These are phyloP conservation scores for Nothura maculosa DNA, from an alignment of 2,797 vertebrate genomes.

Conservation along the genomic window DNA sequence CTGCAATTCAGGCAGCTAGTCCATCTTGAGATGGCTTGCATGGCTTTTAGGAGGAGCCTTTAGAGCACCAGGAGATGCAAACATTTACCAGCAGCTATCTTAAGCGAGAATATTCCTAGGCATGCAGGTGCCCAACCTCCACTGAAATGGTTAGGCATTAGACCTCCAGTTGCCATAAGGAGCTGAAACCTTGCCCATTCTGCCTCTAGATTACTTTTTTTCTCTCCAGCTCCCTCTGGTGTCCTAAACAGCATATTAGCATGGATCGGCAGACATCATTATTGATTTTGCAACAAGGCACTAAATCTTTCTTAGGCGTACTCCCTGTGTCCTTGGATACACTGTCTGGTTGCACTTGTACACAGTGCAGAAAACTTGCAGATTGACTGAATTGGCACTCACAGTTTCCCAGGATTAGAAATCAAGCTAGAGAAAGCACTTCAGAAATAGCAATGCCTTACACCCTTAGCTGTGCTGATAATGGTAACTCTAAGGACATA, in stretches of 20 bases:
- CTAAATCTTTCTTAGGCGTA: neutral
- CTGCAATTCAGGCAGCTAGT: neutral
- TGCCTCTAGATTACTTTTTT: neutral
- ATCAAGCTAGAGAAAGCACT: neutral
- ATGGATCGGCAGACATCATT: neutral
- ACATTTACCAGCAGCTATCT: neutral
- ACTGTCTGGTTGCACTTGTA: neutral
- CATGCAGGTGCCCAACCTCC: neutral
- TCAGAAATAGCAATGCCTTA: neutral
- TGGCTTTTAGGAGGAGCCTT: neutral
- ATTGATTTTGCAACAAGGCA: neutral
- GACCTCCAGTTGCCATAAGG: neutral
- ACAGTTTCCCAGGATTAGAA: neutral
- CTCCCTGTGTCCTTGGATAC: accelerated
- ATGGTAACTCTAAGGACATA: neutral
- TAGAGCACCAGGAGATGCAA: neutral
- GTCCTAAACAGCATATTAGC: neutral
- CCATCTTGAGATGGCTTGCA: neutral
- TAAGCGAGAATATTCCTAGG: neutral
- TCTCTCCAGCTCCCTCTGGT: neutral
- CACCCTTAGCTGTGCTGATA: neutral
- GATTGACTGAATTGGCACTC: neutral
- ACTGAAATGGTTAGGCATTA: accelerated
- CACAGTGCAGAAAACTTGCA: neutral
- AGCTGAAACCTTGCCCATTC: neutral